A percentile compares a stretch with the other conserved stretches of the same genome.
Evolutionary conservation across 2,888 invertebrate species (phyloP).

Genomic region (Cryptocheilus praepositus): DNA sequence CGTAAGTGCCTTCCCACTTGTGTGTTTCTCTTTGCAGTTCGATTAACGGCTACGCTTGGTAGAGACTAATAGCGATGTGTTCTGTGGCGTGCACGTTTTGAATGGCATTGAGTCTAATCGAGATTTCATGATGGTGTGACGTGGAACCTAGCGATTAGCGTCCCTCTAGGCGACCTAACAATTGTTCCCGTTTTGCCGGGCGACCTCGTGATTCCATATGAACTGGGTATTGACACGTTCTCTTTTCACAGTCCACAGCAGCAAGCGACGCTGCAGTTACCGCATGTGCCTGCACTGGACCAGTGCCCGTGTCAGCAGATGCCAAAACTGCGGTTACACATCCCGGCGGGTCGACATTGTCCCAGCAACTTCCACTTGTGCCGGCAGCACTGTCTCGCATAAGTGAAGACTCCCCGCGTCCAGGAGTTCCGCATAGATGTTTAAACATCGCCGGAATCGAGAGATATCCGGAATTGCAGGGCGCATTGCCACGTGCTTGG

Average conservation of each 20-base stretch:
- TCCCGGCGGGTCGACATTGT: constrained; percentile 51
- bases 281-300: constrained; percentile 18
- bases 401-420: constrained; percentile 77
- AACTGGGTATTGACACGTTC: neutral
- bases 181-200: too few species aligned
- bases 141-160: too few species aligned
- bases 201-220: too few species aligned
- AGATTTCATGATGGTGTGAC: too few species aligned
- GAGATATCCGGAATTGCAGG: constrained; percentile 83
- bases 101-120: too few species aligned
- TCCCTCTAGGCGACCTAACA: too few species aligned
- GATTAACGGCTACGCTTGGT: too few species aligned
- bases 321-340: constrained; percentile 51
- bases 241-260: constrained; percentile 57
- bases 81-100: too few species aligned
- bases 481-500: constrained; percentile 84
- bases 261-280: constrained; percentile 58
- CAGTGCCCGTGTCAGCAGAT: constrained; percentile 53
- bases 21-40: too few species aligned
- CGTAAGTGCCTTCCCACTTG: too few species aligned
- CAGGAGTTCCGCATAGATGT: constrained; percentile 75
- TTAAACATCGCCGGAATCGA: constrained; percentile 89
- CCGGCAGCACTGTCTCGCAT: constrained; percentile 73
- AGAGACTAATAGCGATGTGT: too few species aligned
- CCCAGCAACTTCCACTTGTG: constrained; percentile 51